phyloP scores from a whole-genome alignment of 2,888 invertebrate genomes.

The Seira sanloemensis region DNA sequence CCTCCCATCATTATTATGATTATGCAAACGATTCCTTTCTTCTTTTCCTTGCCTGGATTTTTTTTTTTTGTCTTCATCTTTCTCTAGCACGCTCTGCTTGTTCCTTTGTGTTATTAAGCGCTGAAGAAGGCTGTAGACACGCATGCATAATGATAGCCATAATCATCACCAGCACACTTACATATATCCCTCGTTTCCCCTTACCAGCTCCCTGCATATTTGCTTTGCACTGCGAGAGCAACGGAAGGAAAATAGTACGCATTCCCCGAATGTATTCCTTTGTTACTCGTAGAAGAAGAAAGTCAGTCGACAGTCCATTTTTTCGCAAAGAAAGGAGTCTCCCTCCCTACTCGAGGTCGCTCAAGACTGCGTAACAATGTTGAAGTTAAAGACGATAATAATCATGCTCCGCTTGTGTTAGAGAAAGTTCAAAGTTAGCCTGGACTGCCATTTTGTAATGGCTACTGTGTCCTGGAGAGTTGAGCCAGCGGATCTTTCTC shows the following conservation, averaged over 20 bases:
- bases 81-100: neutral
- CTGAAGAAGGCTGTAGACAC: neutral
- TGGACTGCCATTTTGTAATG: neutral
- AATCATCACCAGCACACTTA: neutral
- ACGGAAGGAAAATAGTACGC: neutral
- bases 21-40: neutral
- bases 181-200: neutral
- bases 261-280: neutral
- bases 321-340: neutral
- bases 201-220: neutral
- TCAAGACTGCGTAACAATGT: neutral
- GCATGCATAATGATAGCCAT: neutral
- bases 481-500: neutral
- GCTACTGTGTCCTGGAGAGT: neutral
- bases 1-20: slow-evolving; percentile 4
- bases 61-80: neutral
- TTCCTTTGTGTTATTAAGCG: neutral
- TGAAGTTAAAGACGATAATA: neutral
- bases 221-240: neutral
- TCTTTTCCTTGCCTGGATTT: neutral
- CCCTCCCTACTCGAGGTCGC: neutral
- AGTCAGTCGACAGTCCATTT: neutral
- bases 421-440: neutral
- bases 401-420: neutral
- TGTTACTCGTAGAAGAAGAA: neutral